Evolutionary conservation across 1,140 invertebrate genomes (phyloP), one percentile per base, ranked within the genome.

Genomic region (Hyposmocoma kahamanoa): DNA sequence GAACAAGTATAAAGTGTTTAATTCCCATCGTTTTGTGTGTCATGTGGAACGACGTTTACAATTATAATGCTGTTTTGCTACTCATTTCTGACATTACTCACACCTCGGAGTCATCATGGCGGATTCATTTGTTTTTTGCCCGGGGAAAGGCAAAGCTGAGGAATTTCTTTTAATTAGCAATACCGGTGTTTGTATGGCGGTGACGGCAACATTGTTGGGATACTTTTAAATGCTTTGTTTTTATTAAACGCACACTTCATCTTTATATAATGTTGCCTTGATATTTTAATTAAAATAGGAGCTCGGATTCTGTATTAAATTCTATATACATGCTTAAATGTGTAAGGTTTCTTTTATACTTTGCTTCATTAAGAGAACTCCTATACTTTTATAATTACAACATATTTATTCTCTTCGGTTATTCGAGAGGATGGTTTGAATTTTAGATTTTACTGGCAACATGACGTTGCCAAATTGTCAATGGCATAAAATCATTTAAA

Each of bases 131-230:
- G 43, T 71, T 76, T 74, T 79, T 69, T 71, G 60, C 53, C 36
- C 30, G 47, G 56, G 62, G 65, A 69, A 74, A 72, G 65, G 62
- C 67, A 67, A 70, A 70, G 64, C 63, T 53, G 47, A 56, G 67
- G 72, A 67, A 78, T 76, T 82, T 76, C 72, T 75, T 73, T 75
- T 79, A 82, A 82, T 79, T 82, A 74, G 65, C 58, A 56, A 67
- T 61, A 63, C 67, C 62, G 65, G 61, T 61, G 57, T 67, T 65
- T 72, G 67, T 65, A 61, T 57, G 61, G 51, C 60, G 51, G 38
- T 36, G 32, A 17, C 32, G 32, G 32, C 32, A 36, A 36, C 32
- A 36, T 36, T 36, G 32, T 36, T 36, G 13, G 9, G 11, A 17
- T 36, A 36, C 32, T 36, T 36, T 17, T 36, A n/a, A 17, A 15